Base-by-base conservation (phyloP, 2,888 invertebrate species). In the Hipparchia sbordonii region DNA sequence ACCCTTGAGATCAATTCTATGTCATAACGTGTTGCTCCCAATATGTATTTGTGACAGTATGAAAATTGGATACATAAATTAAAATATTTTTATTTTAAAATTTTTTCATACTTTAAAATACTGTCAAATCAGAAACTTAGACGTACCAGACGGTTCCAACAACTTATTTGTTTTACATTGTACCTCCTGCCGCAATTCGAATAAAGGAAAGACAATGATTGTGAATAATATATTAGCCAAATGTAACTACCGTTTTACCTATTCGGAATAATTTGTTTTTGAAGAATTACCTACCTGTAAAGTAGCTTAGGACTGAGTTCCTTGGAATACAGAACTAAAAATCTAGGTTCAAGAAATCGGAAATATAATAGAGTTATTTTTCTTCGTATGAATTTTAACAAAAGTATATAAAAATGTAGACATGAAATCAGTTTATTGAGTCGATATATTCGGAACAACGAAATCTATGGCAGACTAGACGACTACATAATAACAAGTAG, bases 181-280 rank as follows among this genome's bases (percentile, higher is more conserved):
- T 39, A n/a, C 7, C 10, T 6, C 51, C 23, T 63, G n/a, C 33
- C 39, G 39, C 10, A 54, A 66, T 66, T 66, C 54, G 66, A 66
- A 66, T 56, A 66, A 66, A 66, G 66, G 54, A 56, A 52, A 66
- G 45, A 66, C 48, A 9, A n/a, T 45, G n/a, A 39, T 66, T n/a
- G 54, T n/a, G n/a, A 48, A 9, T 8, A 48, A 48, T 48, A 2
- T 48, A 48, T 48, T 48, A 48, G 48, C 48, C 3, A 1, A 48
- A 48, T 48, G 3, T 7, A 5, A 6, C 1, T 48, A 6, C 39
- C 1, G 48, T 48, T 48, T 48, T 48, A 48, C 48, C 48, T 48
- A 48, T 48, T 48, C 8, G 7, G 1, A 6, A 48, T 2, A 48
- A 48, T 48, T 48, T 48, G 6, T 0, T 48, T 48, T 48, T 48